Base-by-base conservation (phyloP, 2,888 invertebrate species). In the Dryocosmus kuriphilus region DNA sequence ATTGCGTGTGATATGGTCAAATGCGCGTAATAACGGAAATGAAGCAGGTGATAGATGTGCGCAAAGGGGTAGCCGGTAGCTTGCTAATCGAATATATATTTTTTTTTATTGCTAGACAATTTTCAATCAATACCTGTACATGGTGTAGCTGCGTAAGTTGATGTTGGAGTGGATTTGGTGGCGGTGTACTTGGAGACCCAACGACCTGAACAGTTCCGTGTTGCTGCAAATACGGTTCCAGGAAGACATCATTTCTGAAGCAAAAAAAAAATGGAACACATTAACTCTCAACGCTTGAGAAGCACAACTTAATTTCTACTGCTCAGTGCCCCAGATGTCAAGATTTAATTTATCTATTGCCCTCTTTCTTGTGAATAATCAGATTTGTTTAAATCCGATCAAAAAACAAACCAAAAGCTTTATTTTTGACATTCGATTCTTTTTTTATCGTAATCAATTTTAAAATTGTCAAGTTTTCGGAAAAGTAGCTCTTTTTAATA, bases 181-280 rank as follows among this genome's bases (percentile, higher is more conserved):
- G 90, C 76, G 90, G 90, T 78, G 90, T 90, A 83, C 87, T 89
- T 77, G 91, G 91, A 79, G 90, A 91, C 82, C 86, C 89, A 88
- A 88, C 89, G 81, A 90, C 90, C 85, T 89, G 90, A 84, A 90
- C 89, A 80, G 90, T 90, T 77, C 90, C 89, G 77, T 91, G 90
- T 80, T 91, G 83, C 81, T 95, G 95, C 83, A 95, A 93, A 90
- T 95, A 95, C 55, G 95, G 95, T 90, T 96, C 96, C 88, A 96
- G 93, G 91, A 96, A 96, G 82, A 94, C 94, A 90, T 95, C 95
- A 92, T 95, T 95, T 93, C 96, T 96, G 94, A 51, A 71, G 71
- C 46, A 51, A 27, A 71, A 71, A 67, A 71, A 51, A 71, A 51
- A 46, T 71, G 71, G 71, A 19, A 51, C 71, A 51, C 46, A 71